Evolutionary conservation across 2,797 vertebrate species (phyloP), one percentile per base, ranked within the genome.

Genomic region (Gymnodraco acuticeps): DNA sequence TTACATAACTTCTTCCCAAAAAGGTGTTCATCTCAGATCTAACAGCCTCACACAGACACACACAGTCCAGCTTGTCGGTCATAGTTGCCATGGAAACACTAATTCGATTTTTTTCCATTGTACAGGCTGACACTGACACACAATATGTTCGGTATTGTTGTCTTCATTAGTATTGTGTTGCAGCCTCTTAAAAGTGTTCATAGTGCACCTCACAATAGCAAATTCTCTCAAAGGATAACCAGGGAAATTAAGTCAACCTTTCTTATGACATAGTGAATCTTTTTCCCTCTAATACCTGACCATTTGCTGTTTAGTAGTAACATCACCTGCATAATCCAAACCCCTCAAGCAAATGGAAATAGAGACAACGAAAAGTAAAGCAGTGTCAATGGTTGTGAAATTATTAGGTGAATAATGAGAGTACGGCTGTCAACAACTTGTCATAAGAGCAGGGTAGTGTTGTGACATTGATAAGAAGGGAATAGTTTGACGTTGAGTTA

Each of bases 41-140:
- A 64, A 51, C 43, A 27, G 9, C 10, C 46, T 38, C 4, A 27
- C 27, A 27, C 27, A 27, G 27, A 27, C 27, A 27, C 27, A 27
- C 27, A 27, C 27, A 27, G 27, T 27, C 27, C 27, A 27, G 27
- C 60, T 73, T 31, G 70, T 51, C 17, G 46, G 3, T 63, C 53
- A 50, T 17, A 47, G 81, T 85, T 86, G 51, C 80, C 27, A 84
- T 88, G 78, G 77, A 82, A 82, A 86, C 80, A 64, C 61, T 41
- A 80, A 78, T 84, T 65, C 50, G 55, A 77, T 63, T 60, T 13
- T 13, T 77, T 70, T 45, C 8, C 12, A 52, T 65, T 47, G 43
- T 31, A 63, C 48, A 62, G 19, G 14, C 27, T 27, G 4, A 27
- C 27, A 27, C 46, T 19, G 53, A 8, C 31, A 27, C n/a, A 73